phyloP scores from a whole-genome alignment of 1,140 invertebrate genomes.

The Drosophila tani region DNA sequence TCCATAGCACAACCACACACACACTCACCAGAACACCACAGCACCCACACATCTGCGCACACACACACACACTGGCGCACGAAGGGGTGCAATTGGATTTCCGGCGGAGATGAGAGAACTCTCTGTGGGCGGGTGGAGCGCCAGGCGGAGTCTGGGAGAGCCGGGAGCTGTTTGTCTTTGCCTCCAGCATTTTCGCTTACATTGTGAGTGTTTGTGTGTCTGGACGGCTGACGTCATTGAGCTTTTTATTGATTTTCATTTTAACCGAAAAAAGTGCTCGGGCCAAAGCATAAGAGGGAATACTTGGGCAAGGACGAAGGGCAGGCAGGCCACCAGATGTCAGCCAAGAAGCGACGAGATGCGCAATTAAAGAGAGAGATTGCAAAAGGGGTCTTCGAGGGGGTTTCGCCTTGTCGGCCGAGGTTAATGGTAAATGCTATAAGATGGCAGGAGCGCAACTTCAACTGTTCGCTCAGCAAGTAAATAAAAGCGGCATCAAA shows the following conservation, averaged over 20 bases:
- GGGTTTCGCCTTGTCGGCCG: background rate
- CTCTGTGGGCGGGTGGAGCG: constrained; percentile 11
- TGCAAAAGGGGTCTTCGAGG: background rate
- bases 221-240: constrained; percentile 80
- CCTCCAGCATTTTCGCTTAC: constrained; percentile 37
- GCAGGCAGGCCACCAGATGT: constrained; percentile 55
- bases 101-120: constrained; percentile 26
- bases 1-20: constrained; percentile 9
- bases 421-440: constrained; percentile 5
- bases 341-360: constrained; percentile 15
- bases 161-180: constrained; percentile 15
- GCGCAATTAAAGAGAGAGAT: constrained; percentile 32
- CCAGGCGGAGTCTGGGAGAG: constrained; percentile 40
- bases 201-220: constrained; percentile 33
- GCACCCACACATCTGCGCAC: background rate
- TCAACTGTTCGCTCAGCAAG: background rate
- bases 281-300: constrained; percentile 10
- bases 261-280: constrained; percentile 38
- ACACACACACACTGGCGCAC: constrained; percentile 6
- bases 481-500: constrained; percentile 23
- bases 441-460: background rate
- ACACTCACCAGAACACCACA: constrained; percentile 4
- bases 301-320: constrained; percentile 59
- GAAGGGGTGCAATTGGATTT: constrained; percentile 49
- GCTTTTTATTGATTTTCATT: constrained; percentile 84